These are phyloP conservation scores for Siderastrea siderea DNA, from an alignment of 92 coral and sea anemone species.

Conservation along the genomic window DNA sequence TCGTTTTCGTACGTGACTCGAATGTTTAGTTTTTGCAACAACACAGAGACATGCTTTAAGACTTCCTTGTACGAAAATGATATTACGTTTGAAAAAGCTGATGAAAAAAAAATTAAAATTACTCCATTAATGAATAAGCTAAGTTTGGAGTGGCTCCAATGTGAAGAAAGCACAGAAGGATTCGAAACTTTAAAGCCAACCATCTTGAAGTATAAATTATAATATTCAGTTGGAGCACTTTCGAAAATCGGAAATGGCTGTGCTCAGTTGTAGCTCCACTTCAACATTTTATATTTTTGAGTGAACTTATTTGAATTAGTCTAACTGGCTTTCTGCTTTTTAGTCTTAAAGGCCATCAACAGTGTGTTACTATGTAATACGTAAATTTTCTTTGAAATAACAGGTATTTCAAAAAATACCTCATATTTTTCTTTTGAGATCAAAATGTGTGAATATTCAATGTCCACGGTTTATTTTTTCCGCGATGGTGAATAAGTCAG, in stretches of 20 bases:
- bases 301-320: too few species aligned
- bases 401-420: background rate
- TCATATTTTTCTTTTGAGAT: background rate
- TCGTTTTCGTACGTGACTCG: background rate
- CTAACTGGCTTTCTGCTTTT: too few species aligned
- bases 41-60: too few species aligned
- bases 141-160: background rate
- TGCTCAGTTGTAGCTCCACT: too few species aligned
- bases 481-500: background rate
- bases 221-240: too few species aligned
- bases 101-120: background rate
- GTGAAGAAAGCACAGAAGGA: background rate
- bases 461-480: background rate
- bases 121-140: constrained; percentile 1
- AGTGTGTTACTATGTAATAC: too few species aligned
- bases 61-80: background rate
- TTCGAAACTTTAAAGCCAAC: too few species aligned
- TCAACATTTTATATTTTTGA: too few species aligned
- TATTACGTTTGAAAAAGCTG: background rate
- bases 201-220: background rate
- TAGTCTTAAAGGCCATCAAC: too few species aligned
- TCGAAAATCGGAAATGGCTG: too few species aligned
- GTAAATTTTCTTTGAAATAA: background rate
- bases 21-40: background rate
- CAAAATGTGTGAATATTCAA: constrained; percentile 3